Conservation (phyloP, 2,113 vertebrate species). For the Paedocypris sp. region DNA sequence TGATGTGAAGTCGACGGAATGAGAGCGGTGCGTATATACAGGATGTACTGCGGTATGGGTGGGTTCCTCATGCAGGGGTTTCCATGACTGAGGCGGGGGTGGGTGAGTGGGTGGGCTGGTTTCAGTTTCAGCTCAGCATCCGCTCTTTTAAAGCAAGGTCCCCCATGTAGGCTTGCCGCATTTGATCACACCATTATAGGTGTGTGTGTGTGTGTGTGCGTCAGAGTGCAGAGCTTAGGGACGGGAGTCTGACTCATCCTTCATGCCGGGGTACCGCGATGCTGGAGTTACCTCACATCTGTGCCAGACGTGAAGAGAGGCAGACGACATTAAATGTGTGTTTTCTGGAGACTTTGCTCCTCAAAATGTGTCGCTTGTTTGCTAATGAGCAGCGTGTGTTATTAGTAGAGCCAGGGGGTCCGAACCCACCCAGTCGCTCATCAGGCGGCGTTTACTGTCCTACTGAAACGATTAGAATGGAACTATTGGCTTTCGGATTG, state of each 20-base stretch:
- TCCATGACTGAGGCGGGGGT: background rate
- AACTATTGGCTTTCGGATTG: too few relatives aligned
- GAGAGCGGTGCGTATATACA: background rate
- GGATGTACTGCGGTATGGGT: background rate
- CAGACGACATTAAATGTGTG: too few relatives aligned
- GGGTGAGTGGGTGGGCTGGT: slow-evolving; percentile 1
- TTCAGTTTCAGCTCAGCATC: slow-evolving; percentile 21
- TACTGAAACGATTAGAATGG: too few relatives aligned
- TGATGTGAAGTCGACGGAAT: background rate
- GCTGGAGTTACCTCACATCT: slow-evolving; percentile 45
- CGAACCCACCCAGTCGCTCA: too few relatives aligned
- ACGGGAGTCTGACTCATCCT: slow-evolving; percentile 60
- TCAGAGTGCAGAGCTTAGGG: slow-evolving; percentile 54
- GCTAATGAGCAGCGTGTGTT: slow-evolving; percentile 24
- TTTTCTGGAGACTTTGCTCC: too few relatives aligned
- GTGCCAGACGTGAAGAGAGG: too few relatives aligned
- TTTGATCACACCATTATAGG: slow-evolving; percentile 10
- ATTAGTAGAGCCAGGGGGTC: slow-evolving; percentile 17
- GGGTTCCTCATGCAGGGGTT: slow-evolving; percentile 9
- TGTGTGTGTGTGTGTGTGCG: slow-evolving; percentile 29
- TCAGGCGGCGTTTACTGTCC: background rate
- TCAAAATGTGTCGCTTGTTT: background rate
- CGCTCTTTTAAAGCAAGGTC: slow-evolving; percentile 14
- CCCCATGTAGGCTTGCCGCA: slow-evolving; percentile 22
- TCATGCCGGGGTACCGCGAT: slow-evolving; percentile 26